Conservation (phyloP, 2,797 vertebrate genomes). For the Babyrousa celebensis region DNA sequence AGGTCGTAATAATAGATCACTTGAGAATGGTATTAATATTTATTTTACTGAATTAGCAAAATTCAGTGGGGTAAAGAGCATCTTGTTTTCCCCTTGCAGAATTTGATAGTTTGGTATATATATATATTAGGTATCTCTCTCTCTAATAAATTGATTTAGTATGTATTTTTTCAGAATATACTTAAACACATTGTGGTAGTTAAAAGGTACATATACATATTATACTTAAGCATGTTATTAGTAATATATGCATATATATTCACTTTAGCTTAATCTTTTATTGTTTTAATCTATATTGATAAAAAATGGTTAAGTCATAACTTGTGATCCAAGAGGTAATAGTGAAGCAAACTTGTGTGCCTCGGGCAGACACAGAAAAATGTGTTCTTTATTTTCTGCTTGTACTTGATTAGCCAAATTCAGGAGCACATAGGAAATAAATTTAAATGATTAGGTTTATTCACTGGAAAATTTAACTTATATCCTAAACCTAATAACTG, state of each 20-base stretch:
- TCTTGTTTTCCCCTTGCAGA: neutral
- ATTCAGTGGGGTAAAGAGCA: neutral
- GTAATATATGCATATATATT: neutral
- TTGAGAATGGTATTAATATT: neutral
- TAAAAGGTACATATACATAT: neutral
- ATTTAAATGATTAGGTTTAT: constrained; percentile 46
- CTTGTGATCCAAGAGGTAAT: neutral
- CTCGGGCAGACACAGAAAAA: neutral
- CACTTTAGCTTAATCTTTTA: neutral
- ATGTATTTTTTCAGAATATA: neutral
- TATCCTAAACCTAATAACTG: neutral
- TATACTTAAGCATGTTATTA: neutral
- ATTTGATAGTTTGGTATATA: neutral
- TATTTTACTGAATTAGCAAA: constrained; percentile 47
- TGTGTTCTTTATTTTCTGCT: constrained; percentile 32
- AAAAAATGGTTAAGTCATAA: neutral
- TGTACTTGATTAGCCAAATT: constrained; percentile 31
- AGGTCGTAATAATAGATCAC: neutral
- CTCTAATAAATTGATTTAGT: neutral
- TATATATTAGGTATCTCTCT: neutral
- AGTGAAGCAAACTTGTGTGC: neutral
- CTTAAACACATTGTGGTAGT: neutral
- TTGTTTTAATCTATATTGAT: constrained; percentile 63
- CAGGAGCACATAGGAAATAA: neutral
- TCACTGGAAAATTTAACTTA: neutral